Conservation (phyloP, 2,113 vertebrate species). For the Melanerpes aurifrons region DNA sequence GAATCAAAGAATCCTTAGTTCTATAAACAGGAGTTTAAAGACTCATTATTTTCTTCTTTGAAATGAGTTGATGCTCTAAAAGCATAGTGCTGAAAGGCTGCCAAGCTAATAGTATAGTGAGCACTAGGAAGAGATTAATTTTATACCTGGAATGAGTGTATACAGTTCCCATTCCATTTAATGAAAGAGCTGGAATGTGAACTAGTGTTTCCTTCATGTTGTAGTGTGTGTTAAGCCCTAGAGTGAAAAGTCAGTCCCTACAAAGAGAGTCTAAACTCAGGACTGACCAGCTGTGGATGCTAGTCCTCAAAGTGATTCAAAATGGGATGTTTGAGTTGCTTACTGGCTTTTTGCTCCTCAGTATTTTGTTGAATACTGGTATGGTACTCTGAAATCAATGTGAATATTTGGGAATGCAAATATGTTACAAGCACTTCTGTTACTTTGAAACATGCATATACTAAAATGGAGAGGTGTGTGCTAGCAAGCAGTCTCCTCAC, state of each 20-base stretch:
- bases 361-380: neutral
- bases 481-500: neutral
- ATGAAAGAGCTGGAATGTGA: slow-evolving; percentile 28
- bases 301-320: neutral
- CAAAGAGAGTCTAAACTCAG: neutral
- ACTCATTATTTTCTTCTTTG: slow-evolving; percentile 21
- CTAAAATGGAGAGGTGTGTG: slow-evolving; percentile 11
- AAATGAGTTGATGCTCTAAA: slow-evolving; percentile 22
- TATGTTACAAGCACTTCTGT: neutral
- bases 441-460: neutral
- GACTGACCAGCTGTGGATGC: neutral
- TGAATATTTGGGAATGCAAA: slow-evolving; percentile 36
- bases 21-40: slow-evolving; percentile 52
- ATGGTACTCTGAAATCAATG: neutral
- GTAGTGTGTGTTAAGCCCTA: neutral
- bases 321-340: neutral
- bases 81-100: slow-evolving; percentile 44
- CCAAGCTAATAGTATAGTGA: slow-evolving; percentile 34
- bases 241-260: neutral
- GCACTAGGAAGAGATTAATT: slow-evolving; percentile 59
- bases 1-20: slow-evolving; percentile 45
- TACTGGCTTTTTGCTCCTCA: neutral
- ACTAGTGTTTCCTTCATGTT: neutral
- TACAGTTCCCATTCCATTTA: slow-evolving; percentile 28
- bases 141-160: slow-evolving; percentile 24